These are phyloP conservation scores for Melospiza melodia DNA, from an alignment of 2,113 vertebrate species.

Conservation along the genomic window DNA sequence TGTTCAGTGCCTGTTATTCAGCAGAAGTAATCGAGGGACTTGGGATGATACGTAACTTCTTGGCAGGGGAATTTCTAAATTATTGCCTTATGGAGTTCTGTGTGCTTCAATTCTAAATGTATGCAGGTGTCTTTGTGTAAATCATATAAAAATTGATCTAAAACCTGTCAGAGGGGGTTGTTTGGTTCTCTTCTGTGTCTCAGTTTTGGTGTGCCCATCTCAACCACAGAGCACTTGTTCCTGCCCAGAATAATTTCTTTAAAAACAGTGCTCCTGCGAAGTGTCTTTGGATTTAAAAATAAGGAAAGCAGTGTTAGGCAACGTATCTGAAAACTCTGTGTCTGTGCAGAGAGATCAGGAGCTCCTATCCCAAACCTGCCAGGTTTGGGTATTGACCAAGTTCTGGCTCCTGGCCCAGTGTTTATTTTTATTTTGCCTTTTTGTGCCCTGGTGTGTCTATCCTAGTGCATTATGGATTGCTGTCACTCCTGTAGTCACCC, in stretches of 20 bases:
- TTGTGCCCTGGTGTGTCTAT: background rate
- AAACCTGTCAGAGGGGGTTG: background rate
- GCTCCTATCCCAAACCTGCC: background rate
- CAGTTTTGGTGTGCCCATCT: background rate
- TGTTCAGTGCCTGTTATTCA: background rate
- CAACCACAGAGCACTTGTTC: background rate
- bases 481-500: background rate
- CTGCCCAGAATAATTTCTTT: background rate
- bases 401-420: background rate
- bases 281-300: background rate
- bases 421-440: background rate
- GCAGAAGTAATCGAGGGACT: background rate
- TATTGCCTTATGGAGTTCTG: background rate
- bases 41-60: background rate
- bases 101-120: background rate
- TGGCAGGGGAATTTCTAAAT: background rate
- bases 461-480: background rate
- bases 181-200: background rate
- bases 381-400: background rate
- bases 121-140: background rate
- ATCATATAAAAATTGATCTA: background rate
- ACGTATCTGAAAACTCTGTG: background rate
- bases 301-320: background rate
- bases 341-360: background rate
- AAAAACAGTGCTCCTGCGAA: background rate